A percentile compares a stretch with the other conserved stretches of the same genome.
Conservation (phyloP, 2,797 vertebrate species). For the Luscinia luscinia region DNA sequence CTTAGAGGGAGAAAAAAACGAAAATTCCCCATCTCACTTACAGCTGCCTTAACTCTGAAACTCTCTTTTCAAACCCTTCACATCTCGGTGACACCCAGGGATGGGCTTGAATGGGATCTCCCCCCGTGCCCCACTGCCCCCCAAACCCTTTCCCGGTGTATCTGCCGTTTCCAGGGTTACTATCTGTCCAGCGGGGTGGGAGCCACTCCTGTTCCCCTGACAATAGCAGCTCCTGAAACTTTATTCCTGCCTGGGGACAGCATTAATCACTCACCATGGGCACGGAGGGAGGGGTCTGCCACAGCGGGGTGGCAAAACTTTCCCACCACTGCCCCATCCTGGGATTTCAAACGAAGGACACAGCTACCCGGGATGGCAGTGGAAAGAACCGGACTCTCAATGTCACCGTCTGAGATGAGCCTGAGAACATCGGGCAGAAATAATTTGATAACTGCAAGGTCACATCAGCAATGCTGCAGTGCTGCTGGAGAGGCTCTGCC, state of each 20-base stretch:
- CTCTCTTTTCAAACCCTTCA: neutral
- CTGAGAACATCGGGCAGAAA: accelerated
- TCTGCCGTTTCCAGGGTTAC: constrained; percentile 47
- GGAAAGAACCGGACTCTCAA: accelerated
- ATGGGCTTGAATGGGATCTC: neutral
- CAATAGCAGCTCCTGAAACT: constrained; percentile 49
- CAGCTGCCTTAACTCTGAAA: neutral
- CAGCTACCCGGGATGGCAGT: accelerated
- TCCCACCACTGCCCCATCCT: neutral
- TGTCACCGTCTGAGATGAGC: accelerated
- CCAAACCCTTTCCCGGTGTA: neutral
- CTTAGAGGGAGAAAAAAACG: neutral
- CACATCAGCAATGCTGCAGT: accelerated
- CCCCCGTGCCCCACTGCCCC: neutral
- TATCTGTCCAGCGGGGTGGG: constrained; percentile 14
- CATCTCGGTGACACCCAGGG: neutral
- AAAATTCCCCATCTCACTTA: neutral
- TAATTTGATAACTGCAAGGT: neutral
- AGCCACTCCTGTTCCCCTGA: constrained; percentile 25
- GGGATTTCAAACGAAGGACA: neutral
- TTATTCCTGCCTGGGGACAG: neutral
- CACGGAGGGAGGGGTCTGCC: neutral
- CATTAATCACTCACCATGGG: constrained; percentile 24
- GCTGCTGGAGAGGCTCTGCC: neutral
- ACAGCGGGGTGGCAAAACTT: neutral